These are phyloP conservation scores for Cyprinodon brontotheroides DNA, from an alignment of 2,113 vertebrate genomes.

Conservation along the genomic window DNA sequence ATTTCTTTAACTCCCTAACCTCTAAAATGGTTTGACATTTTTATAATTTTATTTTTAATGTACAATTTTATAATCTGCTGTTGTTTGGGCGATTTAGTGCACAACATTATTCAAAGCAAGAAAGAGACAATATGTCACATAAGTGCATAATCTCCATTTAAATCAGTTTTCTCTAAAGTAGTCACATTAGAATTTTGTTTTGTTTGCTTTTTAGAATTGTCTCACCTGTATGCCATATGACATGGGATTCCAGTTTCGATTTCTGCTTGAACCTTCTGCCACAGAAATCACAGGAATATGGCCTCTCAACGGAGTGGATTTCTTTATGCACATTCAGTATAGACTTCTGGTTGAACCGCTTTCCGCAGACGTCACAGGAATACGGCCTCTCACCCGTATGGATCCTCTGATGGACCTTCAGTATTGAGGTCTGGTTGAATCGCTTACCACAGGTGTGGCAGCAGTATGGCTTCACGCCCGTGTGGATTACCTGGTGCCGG, in stretches of 20 bases:
- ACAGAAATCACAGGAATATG: constrained; percentile 21
- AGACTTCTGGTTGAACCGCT: constrained; percentile 22
- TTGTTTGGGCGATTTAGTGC: no score
- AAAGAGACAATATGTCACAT: background rate
- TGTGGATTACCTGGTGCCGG: constrained; percentile 30
- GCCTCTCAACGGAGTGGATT: constrained; percentile 29
- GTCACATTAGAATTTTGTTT: background rate
- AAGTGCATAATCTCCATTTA: background rate
- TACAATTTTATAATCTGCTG: no score
- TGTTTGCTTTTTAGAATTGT: background rate
- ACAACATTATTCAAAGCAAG: background rate
- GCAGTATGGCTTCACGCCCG: constrained; percentile 22
- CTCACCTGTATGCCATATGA: constrained; percentile 29
- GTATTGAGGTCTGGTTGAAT: constrained; percentile 30
- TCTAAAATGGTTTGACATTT: background rate
- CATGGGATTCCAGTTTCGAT: constrained; percentile 20
- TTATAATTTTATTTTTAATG: background rate
- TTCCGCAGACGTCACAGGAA: constrained; percentile 18
- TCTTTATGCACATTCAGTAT: constrained; percentile 24
- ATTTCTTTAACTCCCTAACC: background rate
- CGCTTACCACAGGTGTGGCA: constrained; percentile 28
- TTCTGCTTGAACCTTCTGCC: constrained; percentile 22
- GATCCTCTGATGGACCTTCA: constrained; percentile 31
- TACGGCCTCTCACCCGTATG: constrained; percentile 32
- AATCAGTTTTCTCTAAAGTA: background rate